phyloP scores from a whole-genome alignment of 2,888 invertebrate species.

The Troilus luridus region DNA sequence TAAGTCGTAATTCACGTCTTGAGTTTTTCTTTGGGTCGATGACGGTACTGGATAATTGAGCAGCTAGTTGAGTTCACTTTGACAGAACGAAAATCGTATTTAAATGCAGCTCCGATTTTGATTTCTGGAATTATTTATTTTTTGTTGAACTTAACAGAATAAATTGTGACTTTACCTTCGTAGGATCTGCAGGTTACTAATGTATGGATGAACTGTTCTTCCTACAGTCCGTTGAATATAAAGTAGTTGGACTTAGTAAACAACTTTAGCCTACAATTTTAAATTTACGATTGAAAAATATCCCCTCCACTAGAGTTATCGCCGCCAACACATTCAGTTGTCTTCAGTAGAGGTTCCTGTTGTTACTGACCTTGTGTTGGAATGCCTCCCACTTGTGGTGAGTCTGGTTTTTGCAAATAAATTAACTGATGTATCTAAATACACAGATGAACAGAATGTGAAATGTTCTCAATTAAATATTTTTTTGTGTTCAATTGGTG shows the following conservation, averaged over 20 bases:
- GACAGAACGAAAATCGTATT: no score
- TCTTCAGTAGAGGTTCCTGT: not conserved
- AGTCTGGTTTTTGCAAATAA: not conserved
- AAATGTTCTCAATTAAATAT: not conserved
- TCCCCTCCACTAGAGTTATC: not conserved
- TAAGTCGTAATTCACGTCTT: not conserved
- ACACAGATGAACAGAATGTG: not conserved
- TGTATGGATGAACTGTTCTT: not conserved
- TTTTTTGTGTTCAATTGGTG: not conserved
- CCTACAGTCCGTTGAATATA: not conserved
- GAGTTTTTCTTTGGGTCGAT: not conserved
- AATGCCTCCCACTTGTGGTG: constrained; percentile 15
- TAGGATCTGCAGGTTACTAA: not conserved
- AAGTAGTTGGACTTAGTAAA: not conserved
- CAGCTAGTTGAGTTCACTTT: no score
- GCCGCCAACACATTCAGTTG: not conserved
- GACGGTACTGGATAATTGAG: not conserved
- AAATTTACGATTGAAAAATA: not conserved
- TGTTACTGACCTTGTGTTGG: not conserved
- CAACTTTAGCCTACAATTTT: not conserved
- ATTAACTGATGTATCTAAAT: not conserved
- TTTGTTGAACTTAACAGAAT: not conserved
- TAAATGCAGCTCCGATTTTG: not conserved
- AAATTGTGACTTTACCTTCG: not conserved
- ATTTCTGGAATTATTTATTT: not conserved